Evolutionary conservation across 2,113 vertebrate species (phyloP).

Genomic region (Ivindomyrus marchei): DNA sequence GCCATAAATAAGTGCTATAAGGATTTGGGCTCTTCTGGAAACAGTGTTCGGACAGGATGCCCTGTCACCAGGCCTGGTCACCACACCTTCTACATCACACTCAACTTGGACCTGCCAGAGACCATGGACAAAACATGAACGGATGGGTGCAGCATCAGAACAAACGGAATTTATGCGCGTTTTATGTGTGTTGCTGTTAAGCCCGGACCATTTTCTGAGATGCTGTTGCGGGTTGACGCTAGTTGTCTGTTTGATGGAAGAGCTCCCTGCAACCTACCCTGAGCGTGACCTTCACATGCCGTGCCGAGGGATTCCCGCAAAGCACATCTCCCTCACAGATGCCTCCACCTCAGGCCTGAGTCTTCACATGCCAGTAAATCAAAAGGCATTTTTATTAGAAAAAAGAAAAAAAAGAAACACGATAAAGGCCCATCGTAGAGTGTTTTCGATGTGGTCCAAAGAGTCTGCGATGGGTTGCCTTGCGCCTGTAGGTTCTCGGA

Average conservation of each 20-base stretch:
- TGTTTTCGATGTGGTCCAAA: background rate
- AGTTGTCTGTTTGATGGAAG: background rate
- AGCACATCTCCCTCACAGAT: background rate
- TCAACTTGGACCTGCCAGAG: background rate
- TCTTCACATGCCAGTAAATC: background rate
- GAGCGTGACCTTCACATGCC: background rate
- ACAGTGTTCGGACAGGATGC: background rate
- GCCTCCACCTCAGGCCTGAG: background rate
- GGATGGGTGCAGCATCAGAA: background rate
- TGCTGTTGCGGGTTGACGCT: background rate
- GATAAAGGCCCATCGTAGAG: background rate
- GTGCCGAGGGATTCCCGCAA: background rate
- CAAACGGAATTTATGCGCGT: background rate
- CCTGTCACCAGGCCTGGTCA: background rate
- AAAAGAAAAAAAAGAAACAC: background rate
- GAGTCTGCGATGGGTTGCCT: background rate
- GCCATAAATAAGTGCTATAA: background rate
- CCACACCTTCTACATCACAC: background rate
- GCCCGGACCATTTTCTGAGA: background rate
- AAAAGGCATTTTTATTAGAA: background rate
- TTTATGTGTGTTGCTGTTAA: background rate
- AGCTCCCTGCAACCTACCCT: background rate
- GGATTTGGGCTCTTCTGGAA: background rate
- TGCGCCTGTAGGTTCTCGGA: background rate
- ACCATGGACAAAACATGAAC: background rate